Evolutionary conservation across 2,113 vertebrate genomes (phyloP).

Genomic region (Delphinus delphis): DNA sequence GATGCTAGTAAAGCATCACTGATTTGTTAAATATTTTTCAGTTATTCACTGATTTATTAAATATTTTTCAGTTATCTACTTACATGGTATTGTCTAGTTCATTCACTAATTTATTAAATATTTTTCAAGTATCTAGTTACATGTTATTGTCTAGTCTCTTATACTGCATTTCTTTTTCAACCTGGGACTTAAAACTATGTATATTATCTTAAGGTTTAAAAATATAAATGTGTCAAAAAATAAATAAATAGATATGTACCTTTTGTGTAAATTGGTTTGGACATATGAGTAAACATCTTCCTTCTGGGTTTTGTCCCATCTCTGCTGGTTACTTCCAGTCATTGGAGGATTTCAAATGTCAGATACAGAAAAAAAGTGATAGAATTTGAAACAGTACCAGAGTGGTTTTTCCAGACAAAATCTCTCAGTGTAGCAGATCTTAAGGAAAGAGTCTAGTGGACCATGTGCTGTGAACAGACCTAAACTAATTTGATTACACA

Average conservation of each 20-base stretch:
- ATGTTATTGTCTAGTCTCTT: background rate
- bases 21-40: background rate
- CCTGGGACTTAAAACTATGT: background rate
- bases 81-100: background rate
- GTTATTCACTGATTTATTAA: background rate
- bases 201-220: background rate
- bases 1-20: background rate
- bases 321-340: background rate
- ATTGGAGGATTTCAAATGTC: slow-evolving; percentile 35
- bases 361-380: background rate
- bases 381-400: background rate
- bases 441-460: background rate
- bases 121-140: background rate
- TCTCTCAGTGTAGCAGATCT: background rate
- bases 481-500: background rate
- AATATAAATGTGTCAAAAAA: background rate
- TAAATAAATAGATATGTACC: background rate
- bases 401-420: background rate
- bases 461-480: slow-evolving; percentile 14
- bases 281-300: background rate
- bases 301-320: background rate
- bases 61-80: background rate
- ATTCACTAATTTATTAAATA: background rate
- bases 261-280: background rate
- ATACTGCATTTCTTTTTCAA: background rate